A percentile compares a stretch with the other conserved stretches of the same genome.
Conservation (phyloP, 2,888 invertebrate genomes). For the Galeopsomyia nigrocyanea region DNA sequence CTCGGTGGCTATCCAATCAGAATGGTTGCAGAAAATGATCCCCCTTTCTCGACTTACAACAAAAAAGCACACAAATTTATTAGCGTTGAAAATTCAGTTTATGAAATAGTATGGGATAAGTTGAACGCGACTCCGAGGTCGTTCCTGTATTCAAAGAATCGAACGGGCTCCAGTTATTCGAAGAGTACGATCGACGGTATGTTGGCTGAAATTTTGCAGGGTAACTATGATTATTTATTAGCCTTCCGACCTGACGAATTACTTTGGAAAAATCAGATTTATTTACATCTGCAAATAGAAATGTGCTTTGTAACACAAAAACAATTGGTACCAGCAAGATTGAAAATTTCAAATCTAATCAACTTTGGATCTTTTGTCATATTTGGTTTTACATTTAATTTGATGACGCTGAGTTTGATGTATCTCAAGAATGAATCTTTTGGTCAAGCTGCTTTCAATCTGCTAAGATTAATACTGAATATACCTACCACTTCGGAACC, state of each 20-base stretch:
- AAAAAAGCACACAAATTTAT: not conserved
- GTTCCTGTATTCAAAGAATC: not conserved
- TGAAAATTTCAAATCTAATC: not conserved
- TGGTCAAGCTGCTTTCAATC: not conserved
- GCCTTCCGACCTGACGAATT: not conserved
- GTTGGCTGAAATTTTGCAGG: not conserved
- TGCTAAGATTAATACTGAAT: not conserved
- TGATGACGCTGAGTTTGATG: not conserved
- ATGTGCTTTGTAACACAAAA: not conserved
- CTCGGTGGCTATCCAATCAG: not conserved
- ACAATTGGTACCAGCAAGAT: not conserved
- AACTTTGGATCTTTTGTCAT: not conserved
- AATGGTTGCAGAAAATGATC: not conserved
- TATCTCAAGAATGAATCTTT: not conserved
- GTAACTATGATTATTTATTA: not conserved
- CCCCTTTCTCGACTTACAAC: not conserved
- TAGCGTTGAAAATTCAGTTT: not conserved
- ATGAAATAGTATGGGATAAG: not conserved
- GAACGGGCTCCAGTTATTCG: not conserved
- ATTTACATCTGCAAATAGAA: not conserved
- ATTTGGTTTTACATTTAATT: not conserved
- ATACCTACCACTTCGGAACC: not conserved
- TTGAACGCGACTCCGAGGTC: not conserved
- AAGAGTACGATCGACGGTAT: not conserved
- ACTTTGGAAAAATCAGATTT: not conserved